These are phyloP conservation scores for Salpingus planirostris DNA, from an alignment of 2,888 invertebrate species.

Conservation along the genomic window DNA sequence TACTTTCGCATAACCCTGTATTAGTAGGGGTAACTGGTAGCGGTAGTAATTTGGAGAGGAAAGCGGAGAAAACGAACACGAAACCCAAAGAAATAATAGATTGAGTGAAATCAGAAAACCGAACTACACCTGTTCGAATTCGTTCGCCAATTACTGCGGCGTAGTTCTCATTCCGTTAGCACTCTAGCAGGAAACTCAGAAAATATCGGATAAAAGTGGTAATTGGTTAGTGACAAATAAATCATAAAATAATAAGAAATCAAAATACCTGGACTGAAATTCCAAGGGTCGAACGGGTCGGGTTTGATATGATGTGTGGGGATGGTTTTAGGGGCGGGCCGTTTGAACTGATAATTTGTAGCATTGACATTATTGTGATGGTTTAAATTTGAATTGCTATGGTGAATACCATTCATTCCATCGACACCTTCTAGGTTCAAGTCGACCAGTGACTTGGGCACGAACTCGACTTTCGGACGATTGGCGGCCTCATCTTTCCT, in stretches of 20 bases:
- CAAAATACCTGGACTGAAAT: conserved; percentile 49
- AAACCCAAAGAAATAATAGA: too few species aligned
- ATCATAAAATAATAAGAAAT: neutral
- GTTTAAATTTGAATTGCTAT: conserved; percentile 19
- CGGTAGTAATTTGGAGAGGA: too few species aligned
- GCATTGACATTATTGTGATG: conserved; percentile 22
- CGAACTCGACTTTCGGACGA: conserved; percentile 84
- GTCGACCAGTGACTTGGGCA: conserved; percentile 84
- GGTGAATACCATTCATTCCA: conserved; percentile 55
- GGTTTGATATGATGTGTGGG: conserved; percentile 41
- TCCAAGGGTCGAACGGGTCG: conserved; percentile 52
- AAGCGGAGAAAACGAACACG: too few species aligned
- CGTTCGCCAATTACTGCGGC: too few species aligned
- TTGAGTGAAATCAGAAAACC: too few species aligned
- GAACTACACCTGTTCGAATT: too few species aligned
- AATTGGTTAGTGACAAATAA: neutral
- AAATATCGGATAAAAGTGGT: neutral
- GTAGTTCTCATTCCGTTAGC: too few species aligned
- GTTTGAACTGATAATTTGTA: conserved; percentile 26
- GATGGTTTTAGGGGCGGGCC: conserved; percentile 29
- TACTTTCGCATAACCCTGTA: too few species aligned
- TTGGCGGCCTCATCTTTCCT: conserved; percentile 84
- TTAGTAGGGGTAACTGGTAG: too few species aligned
- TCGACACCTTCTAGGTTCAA: conserved; percentile 72
- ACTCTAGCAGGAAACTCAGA: too few species aligned